Evolutionary conservation across 2,888 invertebrate genomes (phyloP).

Genomic region (Coleophora flavipennella): DNA sequence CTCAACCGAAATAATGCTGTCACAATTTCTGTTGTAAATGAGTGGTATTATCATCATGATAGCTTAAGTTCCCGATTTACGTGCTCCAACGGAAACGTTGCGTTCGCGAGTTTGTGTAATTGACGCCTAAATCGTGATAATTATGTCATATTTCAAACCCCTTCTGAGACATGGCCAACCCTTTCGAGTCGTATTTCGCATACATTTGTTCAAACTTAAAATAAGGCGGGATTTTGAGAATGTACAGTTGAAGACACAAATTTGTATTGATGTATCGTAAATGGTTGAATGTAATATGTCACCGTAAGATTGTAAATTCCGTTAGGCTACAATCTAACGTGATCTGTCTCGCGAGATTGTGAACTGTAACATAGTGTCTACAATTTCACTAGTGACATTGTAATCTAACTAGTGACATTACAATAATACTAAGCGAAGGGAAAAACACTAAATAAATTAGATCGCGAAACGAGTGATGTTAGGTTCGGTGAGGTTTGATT

Average conservation of each 20-base stretch:
- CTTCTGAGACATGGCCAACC: slow-evolving; percentile 27
- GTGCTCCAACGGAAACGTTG: slow-evolving; percentile 13
- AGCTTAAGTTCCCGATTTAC: slow-evolving; percentile 34
- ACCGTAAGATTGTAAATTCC: too few relatives aligned
- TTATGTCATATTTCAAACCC: slow-evolving; percentile 43
- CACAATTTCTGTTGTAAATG: slow-evolving; percentile 28
- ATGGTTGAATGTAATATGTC: too few relatives aligned
- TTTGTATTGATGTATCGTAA: too few relatives aligned
- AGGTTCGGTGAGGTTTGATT: too few relatives aligned
- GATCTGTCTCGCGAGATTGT: too few relatives aligned
- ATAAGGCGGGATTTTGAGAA: not conserved
- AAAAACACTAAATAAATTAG: too few relatives aligned
- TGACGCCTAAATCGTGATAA: slow-evolving; percentile 50
- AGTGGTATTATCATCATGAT: slow-evolving; percentile 28
- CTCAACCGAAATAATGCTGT: slow-evolving; percentile 8
- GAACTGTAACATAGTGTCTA: too few relatives aligned
- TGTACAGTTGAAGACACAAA: not conserved
- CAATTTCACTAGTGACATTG: too few relatives aligned
- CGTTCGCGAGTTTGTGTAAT: slow-evolving; percentile 25
- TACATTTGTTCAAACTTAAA: not conserved
- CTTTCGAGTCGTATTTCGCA: slow-evolving; percentile 27
- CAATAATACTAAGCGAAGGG: too few relatives aligned
- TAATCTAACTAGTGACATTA: too few relatives aligned
- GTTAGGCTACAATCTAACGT: too few relatives aligned
- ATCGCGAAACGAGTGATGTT: too few relatives aligned